phyloP scores from a whole-genome alignment of 92 coral and sea anemone species.

The Phymanthus crucifer region DNA sequence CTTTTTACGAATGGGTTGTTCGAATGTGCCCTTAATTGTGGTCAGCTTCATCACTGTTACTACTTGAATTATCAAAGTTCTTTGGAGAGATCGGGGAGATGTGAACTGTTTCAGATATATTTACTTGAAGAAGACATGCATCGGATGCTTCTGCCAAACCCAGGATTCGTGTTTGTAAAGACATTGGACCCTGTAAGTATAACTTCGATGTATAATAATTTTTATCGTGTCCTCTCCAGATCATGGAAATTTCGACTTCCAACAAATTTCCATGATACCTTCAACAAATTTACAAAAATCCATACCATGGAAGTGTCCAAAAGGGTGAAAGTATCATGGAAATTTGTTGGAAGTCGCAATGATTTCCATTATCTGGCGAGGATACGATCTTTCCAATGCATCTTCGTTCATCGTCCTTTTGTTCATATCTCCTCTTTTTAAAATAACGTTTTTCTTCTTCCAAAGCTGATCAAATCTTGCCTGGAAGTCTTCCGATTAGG shows the following conservation, averaged over 20 bases:
- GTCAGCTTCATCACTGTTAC: background rate
- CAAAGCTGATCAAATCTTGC: constrained; percentile 26
- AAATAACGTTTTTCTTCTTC: background rate
- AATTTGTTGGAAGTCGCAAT: no score
- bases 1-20: background rate
- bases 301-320: no score
- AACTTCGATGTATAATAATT: background rate
- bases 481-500: constrained; percentile 21
- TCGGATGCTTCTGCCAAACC: background rate
- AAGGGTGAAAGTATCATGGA: no score
- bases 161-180: constrained; percentile 9
- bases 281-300: no score
- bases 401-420: background rate
- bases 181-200: background rate
- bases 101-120: background rate
- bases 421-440: background rate
- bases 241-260: no score
- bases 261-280: no score
- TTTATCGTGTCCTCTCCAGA: no score
- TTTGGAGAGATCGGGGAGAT: background rate
- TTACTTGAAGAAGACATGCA: background rate
- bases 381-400: background rate
- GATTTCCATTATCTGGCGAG: no score
- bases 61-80: constrained; percentile 13
- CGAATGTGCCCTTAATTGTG: background rate